Base-by-base conservation (phyloP, 2,113 vertebrate species). In the Hippocampus abdominalis region DNA sequence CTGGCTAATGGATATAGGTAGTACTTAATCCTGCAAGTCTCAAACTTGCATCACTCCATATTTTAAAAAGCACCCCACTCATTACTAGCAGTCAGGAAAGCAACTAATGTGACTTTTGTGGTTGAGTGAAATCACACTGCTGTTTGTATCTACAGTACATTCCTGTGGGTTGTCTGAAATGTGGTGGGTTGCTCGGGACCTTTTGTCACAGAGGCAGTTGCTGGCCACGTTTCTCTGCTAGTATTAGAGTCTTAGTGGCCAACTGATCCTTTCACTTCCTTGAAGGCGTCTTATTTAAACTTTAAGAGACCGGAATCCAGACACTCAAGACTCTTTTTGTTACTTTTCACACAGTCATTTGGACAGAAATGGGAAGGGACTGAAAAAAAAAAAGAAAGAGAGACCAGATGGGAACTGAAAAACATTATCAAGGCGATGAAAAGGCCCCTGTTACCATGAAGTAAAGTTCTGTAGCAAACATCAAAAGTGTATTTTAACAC, bases 221-320 rank as follows among this genome's bases (percentile, higher is more conserved):
- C 6, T 76, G 77, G 77, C 84, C 77, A 66, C 2, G 74, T 68
- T 69, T 36, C 32, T 36, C 32, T 36, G 32, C 32, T 36, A 36
- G 32, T 36, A 36, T 36, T 36, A 36, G 64, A 81, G 72, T 73
- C 13, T 32, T 76, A 49, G 76, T 60, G 62, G 84, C 70, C 73
- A 72, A 69, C 71, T 20, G 49, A 70, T 77, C 66, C 73, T 75
- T 75, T 76, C 64, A 10, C 68, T 36, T 85, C 79, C 82, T 86
- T 88, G 83, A 81, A 86, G 81, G 74, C 10, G 44, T 74, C 82
- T 87, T 75, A 85, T 89, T 88, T n/a, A n/a, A 74, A 84, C 84
- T 76, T 53, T 53, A 53, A n/a, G 32, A 36, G 32, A 36, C 32
- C 32, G 32, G 32, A 36, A 36, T 36, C 5, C 32, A 36, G 32